Evolutionary conservation across 2,888 invertebrate genomes (phyloP).

Genomic region (Nephrotoma appendiculata): DNA sequence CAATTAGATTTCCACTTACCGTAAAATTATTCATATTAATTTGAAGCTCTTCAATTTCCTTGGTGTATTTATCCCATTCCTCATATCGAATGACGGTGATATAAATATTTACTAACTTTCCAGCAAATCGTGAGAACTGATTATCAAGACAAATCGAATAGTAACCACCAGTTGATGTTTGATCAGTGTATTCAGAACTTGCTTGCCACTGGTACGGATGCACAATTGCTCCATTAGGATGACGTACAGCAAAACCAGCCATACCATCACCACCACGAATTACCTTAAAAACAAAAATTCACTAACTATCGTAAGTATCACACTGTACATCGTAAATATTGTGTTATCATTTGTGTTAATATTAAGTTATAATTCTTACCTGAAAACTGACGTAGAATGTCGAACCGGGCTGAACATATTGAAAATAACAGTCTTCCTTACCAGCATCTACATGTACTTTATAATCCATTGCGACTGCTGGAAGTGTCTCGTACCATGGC

Average conservation of each 20-base stretch:
- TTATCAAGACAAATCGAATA: conserved; percentile 87
- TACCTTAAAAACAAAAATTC: conserved; percentile 41
- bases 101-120: conserved; percentile 78
- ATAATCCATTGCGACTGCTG: conserved; percentile 91
- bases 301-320: background rate
- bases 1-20: conserved; percentile 30
- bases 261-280: conserved; percentile 86
- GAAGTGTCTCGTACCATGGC: conserved; percentile 75
- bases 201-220: conserved; percentile 84
- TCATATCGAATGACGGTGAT: conserved; percentile 84
- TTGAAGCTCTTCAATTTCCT: conserved; percentile 76
- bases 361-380: conserved; percentile 36
- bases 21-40: conserved; percentile 85
- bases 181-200: conserved; percentile 81
- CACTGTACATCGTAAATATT: background rate
- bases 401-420: conserved; percentile 82
- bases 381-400: conserved; percentile 90
- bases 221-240: conserved; percentile 71
- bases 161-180: conserved; percentile 65
- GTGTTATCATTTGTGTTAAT: background rate
- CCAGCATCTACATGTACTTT: conserved; percentile 92
- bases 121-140: conserved; percentile 82
- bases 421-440: conserved; percentile 88
- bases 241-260: conserved; percentile 81
- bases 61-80: conserved; percentile 82